A percentile compares a stretch with the other conserved stretches of the same genome.
phyloP scores from a whole-genome alignment of 2,888 invertebrate species.

The Epinotia brunnichana region DNA sequence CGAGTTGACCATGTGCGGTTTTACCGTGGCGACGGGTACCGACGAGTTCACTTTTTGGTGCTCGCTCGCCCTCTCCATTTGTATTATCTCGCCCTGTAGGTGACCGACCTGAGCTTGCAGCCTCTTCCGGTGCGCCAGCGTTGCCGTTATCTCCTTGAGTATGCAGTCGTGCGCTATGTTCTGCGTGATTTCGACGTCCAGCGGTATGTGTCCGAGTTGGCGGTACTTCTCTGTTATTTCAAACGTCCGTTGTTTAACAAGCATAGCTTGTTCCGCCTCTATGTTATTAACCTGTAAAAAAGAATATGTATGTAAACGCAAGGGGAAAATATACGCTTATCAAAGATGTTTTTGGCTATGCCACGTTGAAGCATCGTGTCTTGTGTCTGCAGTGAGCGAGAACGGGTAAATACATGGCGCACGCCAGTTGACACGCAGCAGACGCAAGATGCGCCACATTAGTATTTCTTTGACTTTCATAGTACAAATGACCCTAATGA shows the following conservation, averaged over 20 bases:
- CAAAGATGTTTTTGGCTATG: neutral
- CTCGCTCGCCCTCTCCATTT: constrained; percentile 88
- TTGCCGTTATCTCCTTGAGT: constrained; percentile 93
- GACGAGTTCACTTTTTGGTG: constrained; percentile 82
- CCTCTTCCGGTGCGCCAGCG: constrained; percentile 92
- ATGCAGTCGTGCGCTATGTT: constrained; percentile 91
- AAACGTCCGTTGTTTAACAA: constrained; percentile 88
- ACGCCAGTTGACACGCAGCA: too few species aligned
- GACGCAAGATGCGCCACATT: too few species aligned
- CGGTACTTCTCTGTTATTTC: constrained; percentile 89
- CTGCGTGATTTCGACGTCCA: constrained; percentile 85
- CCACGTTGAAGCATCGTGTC: neutral
- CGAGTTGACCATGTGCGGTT: constrained; percentile 73
- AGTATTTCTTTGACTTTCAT: too few species aligned
- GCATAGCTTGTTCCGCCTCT: constrained; percentile 90
- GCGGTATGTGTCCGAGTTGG: constrained; percentile 81
- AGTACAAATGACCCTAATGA: too few species aligned
- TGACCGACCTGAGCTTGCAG: constrained; percentile 91
- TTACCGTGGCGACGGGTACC: constrained; percentile 74
- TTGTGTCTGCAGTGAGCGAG: constrained; percentile 2
- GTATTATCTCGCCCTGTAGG: constrained; percentile 90
- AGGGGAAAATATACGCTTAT: neutral
- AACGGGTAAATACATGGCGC: neutral
- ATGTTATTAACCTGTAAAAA: constrained; percentile 83
- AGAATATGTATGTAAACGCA: neutral